Base-by-base conservation (phyloP, 1,140 invertebrate genomes). In the Drosophila serrata region DNA sequence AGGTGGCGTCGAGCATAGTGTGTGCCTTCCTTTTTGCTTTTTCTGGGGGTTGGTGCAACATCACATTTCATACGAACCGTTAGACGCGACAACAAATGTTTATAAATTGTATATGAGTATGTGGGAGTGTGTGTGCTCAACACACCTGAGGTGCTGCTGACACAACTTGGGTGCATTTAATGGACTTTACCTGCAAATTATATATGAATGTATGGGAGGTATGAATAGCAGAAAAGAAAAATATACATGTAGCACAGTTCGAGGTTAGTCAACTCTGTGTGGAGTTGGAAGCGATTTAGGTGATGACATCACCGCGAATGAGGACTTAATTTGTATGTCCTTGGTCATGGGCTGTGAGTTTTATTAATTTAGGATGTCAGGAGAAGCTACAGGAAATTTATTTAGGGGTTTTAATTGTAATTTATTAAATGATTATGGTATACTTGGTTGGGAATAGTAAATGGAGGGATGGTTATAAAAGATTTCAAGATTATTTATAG, bases 91-190 rank as follows among this genome's bases (percentile, higher is more conserved):
- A 77, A 67, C 37, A 80, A 82, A 88, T 88, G 82, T 75, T 81
- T 56, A 79, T 72, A 75, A 51, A 62, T 62, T 58, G 35, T 39
- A 17, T 51, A 49, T 49, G 27, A 39, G 65, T 19, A n/a, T 37
- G 22, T 45, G 46, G 31, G 80, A 40, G 42, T 19, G 42, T 43
- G 24, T 39, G 11, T 51, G 53, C 82, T 59, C 46, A 43, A 27
- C 43, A 42, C 46, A 70, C 63, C 64, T 60, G 49, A 80, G 80
- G 67, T 80, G 77, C 59, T 80, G 77, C 62, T 69, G 82, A 70
- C 84, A 87, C 75, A 78, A 80, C 76, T 55, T 63, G 67, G 57
- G 46, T 69, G 70, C 68, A 81, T 81, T 88, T 80, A 88, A 90
- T 84, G 78, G 73, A 75, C 84, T 64, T 59, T 19, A 42, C 49